phyloP scores from a whole-genome alignment of 2,113 vertebrate species.

The Physeter macrocephalus region DNA sequence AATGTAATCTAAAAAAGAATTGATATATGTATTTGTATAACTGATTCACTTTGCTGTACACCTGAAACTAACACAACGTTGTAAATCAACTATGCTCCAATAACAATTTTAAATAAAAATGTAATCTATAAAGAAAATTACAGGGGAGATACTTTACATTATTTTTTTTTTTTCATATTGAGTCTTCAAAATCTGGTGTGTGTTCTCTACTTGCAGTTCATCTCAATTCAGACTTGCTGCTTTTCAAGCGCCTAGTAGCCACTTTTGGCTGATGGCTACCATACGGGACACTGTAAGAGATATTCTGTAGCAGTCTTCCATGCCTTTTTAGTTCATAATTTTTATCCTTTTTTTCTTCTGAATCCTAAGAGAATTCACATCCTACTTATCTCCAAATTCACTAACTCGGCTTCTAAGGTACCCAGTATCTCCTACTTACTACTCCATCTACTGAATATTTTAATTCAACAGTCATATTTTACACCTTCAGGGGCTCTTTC shows the following conservation, averaged over 20 bases:
- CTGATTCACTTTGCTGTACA: too few species aligned
- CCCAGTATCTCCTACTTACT: not conserved
- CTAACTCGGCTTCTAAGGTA: not conserved
- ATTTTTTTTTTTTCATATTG: not conserved
- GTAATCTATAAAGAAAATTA: not conserved
- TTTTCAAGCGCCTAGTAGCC: not conserved
- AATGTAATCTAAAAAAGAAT: too few species aligned
- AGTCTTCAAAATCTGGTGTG: not conserved
- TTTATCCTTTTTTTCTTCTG: not conserved
- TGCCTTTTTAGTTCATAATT: not conserved
- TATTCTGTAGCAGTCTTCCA: not conserved
- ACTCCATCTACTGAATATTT: not conserved
- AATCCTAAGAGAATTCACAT: not conserved
- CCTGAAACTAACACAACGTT: too few species aligned
- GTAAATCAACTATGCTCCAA: not conserved
- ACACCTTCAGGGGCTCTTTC: not conserved
- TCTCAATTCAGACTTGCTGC: not conserved
- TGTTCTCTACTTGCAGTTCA: not conserved
- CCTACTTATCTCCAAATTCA: not conserved
- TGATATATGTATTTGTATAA: too few species aligned
- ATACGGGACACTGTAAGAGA: not conserved
- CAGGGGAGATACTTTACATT: not conserved
- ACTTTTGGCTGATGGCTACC: not conserved
- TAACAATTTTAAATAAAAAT: not conserved
- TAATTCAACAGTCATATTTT: not conserved